These are phyloP conservation scores for Capitella teleta DNA, from an alignment of 1,140 invertebrate species.

Conservation along the genomic window DNA sequence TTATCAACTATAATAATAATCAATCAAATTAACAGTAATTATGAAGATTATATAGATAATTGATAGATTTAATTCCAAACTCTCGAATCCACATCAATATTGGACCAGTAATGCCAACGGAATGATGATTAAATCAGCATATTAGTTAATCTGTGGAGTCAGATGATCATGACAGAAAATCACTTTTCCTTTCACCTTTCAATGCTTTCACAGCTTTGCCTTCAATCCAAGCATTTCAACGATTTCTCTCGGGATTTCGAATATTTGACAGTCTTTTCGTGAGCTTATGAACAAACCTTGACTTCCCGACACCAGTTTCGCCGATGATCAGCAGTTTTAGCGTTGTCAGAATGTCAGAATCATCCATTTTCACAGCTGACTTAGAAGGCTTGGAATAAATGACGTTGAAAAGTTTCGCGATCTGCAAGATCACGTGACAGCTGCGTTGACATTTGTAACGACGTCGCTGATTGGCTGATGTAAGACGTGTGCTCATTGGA, in stretches of 20 bases:
- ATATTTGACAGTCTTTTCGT: background rate
- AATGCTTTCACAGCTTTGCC: background rate
- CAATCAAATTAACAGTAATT: too few relatives aligned
- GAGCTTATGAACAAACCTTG: conserved; percentile 57
- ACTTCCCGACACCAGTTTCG: conserved; percentile 93
- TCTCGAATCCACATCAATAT: too few relatives aligned
- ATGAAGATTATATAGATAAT: too few relatives aligned
- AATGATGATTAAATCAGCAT: background rate
- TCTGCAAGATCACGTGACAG: too few relatives aligned
- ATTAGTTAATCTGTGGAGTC: background rate
- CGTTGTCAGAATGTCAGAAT: conserved; percentile 56
- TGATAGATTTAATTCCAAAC: too few relatives aligned
- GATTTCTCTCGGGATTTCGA: background rate
- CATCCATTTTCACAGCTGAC: conserved; percentile 35
- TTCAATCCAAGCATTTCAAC: background rate
- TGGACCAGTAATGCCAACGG: background rate
- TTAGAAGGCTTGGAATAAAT: too few relatives aligned
- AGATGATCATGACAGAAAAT: background rate
- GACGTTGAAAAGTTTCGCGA: too few relatives aligned
- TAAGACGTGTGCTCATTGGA: too few relatives aligned
- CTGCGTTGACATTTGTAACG: too few relatives aligned
- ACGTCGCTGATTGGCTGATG: too few relatives aligned
- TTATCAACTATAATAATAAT: too few relatives aligned
- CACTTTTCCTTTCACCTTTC: background rate
- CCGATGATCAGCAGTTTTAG: conserved; percentile 92